Percentiles rank a stretch among this genome's conserved stretches.
phyloP scores from a whole-genome alignment of 2,797 vertebrate species.

The Hemitrygon akajei region DNA sequence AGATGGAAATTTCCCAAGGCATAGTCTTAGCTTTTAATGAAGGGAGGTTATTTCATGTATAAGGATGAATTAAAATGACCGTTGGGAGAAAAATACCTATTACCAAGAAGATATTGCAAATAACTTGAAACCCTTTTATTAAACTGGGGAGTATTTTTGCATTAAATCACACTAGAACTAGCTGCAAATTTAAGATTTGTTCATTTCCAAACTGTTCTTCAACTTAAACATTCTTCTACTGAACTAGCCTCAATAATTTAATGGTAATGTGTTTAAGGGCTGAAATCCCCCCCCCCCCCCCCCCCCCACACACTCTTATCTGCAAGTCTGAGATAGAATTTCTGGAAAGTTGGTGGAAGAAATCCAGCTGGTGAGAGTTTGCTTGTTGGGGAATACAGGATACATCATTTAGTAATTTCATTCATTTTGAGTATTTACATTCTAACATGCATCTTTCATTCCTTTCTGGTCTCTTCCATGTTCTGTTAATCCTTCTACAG shows the following conservation, averaged over 20 bases:
- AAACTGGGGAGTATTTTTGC: not conserved
- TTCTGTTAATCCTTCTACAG: slow-evolving; percentile 49
- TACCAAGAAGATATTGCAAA: too few species aligned
- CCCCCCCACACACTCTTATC: not conserved
- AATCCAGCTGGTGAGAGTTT: not conserved
- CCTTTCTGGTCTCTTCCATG: slow-evolving; percentile 25
- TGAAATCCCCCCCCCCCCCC: not conserved
- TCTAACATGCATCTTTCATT: slow-evolving; percentile 35
- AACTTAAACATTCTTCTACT: not conserved
- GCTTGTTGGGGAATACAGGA: not conserved
- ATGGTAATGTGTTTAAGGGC: not conserved
- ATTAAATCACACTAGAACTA: not conserved
- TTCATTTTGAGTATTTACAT: not conserved
- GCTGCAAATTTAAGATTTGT: not conserved
- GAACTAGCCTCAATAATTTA: not conserved
- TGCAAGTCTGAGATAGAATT: slow-evolving; percentile 13
- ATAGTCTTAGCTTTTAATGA: not conserved
- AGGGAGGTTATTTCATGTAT: too few species aligned
- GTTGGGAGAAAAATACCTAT: too few species aligned
- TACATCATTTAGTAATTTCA: not conserved
- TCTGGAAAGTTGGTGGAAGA: not conserved
- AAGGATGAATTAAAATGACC: too few species aligned
- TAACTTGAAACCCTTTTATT: not conserved
- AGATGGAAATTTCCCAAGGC: not conserved
- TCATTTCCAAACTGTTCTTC: not conserved